Evolutionary conservation across 2,113 vertebrate genomes (phyloP), one percentile per base, ranked within the genome.

Genomic region (Halichoeres trimaculatus): DNA sequence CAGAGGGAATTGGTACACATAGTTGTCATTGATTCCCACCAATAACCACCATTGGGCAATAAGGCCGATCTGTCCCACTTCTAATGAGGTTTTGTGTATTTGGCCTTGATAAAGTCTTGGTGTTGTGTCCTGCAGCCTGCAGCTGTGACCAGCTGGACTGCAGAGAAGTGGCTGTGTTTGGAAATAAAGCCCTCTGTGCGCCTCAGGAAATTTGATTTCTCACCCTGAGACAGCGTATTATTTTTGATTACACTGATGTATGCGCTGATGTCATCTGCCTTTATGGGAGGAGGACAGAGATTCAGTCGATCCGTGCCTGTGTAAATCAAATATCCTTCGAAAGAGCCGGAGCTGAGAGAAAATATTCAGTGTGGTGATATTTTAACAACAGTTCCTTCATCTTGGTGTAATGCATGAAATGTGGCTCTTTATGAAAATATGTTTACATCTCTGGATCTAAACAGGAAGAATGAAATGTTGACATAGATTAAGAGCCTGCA

Each of bases 141-240:
- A 64, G 48, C 36, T 41, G 75, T 36, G 54, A 38, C 63, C 50
- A 43, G 41, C 57, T 45, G 45, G 56, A 63, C 55, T 11, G 17
- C 56, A 52, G 48, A 40, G 51, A 66, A 66, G 50, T 64, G 41
- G 34, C 80, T 64, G 53, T 1, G 10, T 51, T 19, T 30, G 36
- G 61, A 78, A 88, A 85, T 82, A 8, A 85, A 76, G 63, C 60
- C 55, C 60, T 41, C 24, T 22, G 14, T 20, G 34, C 0, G 12
- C 23, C 30, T 48, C 77, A 70, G 83, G 78, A 85, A 85, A 88
- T 81, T 71, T 53, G 63, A 73, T 86, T 85, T 83, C 62, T 60
- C 61, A 76, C 43, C 55, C 55, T 17, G n/a, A 65, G 62, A 81
- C 47, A 70, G 55, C 63, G 73, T 70, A 75, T 80, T 80, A 56